Conservation (phyloP, 2,797 vertebrate species). For the Lacerta agilis region DNA sequence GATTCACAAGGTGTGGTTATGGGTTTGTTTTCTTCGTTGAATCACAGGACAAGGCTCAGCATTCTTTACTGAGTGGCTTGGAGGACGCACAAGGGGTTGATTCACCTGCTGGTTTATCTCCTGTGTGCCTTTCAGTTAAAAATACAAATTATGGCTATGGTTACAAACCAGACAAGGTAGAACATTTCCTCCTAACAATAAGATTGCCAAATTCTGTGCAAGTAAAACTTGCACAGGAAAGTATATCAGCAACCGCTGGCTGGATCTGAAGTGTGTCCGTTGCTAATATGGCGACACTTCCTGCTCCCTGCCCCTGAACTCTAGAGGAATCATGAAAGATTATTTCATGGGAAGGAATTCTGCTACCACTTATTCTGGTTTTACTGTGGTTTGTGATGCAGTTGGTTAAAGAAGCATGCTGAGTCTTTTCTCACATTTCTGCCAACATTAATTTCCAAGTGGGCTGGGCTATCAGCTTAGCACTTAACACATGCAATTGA, state of each 20-base stretch:
- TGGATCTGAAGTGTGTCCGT: not conserved
- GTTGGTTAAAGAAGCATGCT: slow-evolving; percentile 17
- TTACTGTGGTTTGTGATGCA: slow-evolving; percentile 14
- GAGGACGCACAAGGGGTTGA: not conserved
- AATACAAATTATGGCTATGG: not conserved
- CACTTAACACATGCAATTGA: not conserved
- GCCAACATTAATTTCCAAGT: not conserved
- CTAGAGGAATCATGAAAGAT: not conserved
- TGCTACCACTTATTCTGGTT: slow-evolving; percentile 33
- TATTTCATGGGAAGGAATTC: not conserved
- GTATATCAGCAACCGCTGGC: no score
- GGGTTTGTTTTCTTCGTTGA: not conserved
- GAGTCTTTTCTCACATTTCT: not conserved
- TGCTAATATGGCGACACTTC: not conserved
- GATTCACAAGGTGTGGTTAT: not conserved
- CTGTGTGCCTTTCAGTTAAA: not conserved
- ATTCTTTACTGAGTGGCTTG: not conserved
- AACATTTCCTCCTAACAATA: not conserved
- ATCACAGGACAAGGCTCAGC: not conserved
- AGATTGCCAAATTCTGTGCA: not conserved
- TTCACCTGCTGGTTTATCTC: not conserved
- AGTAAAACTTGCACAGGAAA: not conserved
- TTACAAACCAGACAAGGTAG: not conserved
- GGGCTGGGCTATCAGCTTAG: rapidly evolving
- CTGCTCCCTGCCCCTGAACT: not conserved